These are phyloP conservation scores for Umimayanthus chanpuru DNA, from an alignment of 92 coral and sea anemone genomes.

Conservation along the genomic window DNA sequence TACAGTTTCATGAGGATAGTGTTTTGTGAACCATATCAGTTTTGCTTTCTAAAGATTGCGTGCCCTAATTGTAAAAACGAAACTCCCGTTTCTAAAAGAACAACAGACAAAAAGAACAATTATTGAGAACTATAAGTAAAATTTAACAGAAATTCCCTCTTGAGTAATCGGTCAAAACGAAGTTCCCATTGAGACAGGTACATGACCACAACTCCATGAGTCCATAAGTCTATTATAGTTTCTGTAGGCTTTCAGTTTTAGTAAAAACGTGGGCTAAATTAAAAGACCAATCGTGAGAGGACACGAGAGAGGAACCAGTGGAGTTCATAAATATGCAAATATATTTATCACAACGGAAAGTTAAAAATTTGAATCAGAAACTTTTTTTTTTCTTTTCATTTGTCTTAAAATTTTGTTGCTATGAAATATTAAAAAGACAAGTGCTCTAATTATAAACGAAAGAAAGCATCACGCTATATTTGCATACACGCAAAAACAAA, in stretches of 20 bases:
- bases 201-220: background rate
- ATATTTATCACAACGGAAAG: background rate
- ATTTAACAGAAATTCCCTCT: no score
- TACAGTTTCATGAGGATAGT: background rate
- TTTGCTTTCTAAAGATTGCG: background rate
- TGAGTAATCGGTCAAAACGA: no score
- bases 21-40: background rate
- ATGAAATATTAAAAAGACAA: no score
- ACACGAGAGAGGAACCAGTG: slow-evolving; percentile 1
- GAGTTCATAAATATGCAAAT: background rate
- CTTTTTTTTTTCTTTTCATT: background rate
- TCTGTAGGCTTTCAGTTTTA: background rate
- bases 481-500: background rate
- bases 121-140: background rate
- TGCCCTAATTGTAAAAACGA: background rate
- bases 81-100: background rate
- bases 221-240: no score
- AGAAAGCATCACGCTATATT: background rate
- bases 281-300: background rate
- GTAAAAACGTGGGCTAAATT: background rate
- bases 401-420: no score
- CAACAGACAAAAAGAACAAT: background rate
- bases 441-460: background rate
- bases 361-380: background rate
- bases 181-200: background rate